Conservation (phyloP, 2,797 vertebrate genomes). For the Centroberyx gerrardi region DNA sequence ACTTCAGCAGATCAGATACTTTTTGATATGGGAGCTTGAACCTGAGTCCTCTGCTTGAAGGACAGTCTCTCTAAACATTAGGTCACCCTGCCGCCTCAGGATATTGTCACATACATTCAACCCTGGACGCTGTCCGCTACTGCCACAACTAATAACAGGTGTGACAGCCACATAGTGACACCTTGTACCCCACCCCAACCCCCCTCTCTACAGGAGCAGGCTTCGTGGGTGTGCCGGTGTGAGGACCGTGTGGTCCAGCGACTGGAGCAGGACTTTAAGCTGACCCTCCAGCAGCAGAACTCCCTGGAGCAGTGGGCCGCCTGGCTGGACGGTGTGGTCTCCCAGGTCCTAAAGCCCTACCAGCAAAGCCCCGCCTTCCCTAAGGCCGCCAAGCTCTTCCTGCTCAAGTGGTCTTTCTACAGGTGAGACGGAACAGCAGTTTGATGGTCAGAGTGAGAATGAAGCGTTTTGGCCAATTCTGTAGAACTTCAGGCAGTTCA, state of each 20-base stretch:
- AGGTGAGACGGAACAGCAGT: slow-evolving; percentile 82
- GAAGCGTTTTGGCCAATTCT: too few relatives aligned
- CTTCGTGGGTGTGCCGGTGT: slow-evolving; percentile 96
- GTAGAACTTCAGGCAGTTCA: too few relatives aligned
- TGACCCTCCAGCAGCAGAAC: slow-evolving; percentile 97
- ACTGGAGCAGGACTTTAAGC: slow-evolving; percentile 97
- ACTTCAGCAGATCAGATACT: too few relatives aligned
- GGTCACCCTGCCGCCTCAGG: not conserved
- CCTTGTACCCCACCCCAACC: not conserved
- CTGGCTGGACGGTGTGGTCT: slow-evolving; percentile 95
- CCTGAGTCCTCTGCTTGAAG: not conserved
- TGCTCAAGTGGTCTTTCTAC: slow-evolving; percentile 98
- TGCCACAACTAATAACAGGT: not conserved
- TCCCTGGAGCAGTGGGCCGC: slow-evolving; percentile 97
- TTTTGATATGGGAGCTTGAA: too few relatives aligned
- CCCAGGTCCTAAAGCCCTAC: slow-evolving; percentile 94
- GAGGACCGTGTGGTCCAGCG: slow-evolving; percentile 94
- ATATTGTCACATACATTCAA: too few relatives aligned
- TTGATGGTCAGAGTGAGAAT: not conserved
- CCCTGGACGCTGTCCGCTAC: not conserved
- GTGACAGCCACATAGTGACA: not conserved
- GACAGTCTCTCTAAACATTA: not conserved
- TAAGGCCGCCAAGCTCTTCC: slow-evolving; percentile 94
- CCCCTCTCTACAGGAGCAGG: slow-evolving; percentile 89
- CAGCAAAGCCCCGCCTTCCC: slow-evolving; percentile 92